These are phyloP conservation scores for Dasypus novemcinctus DNA, from an alignment of 2,113 vertebrate genomes.

Conservation along the genomic window DNA sequence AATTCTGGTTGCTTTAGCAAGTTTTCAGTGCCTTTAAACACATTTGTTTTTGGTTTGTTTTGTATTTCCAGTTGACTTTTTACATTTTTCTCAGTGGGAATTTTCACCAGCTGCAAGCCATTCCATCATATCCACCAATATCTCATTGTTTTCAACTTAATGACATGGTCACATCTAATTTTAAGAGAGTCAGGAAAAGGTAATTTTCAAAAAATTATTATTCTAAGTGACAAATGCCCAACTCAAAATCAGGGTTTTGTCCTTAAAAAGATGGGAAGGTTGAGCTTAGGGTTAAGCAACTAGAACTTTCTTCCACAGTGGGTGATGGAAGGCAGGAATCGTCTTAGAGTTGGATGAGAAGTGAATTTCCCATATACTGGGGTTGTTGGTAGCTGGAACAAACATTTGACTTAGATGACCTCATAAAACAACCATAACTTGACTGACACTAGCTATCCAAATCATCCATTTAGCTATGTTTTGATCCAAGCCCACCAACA, in stretches of 20 bases:
- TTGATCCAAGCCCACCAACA: background rate
- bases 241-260: background rate
- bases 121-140: background rate
- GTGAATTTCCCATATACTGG: background rate
- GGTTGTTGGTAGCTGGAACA: background rate
- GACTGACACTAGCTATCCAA: background rate
- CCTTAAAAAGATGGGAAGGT: background rate
- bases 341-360: background rate
- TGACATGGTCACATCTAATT: background rate
- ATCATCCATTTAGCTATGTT: background rate
- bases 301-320: background rate
- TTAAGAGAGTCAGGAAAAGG: background rate
- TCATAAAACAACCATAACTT: background rate
- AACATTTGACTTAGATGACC: background rate
- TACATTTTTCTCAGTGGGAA: background rate
- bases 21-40: background rate
- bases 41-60: slow-evolving; percentile 13
- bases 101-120: background rate
- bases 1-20: background rate
- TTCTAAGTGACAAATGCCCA: background rate
- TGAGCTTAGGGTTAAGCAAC: background rate
- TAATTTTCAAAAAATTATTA: background rate
- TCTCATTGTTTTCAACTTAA: background rate
- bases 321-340: background rate
- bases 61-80: slow-evolving; percentile 14